These are phyloP conservation scores for Protaetia brevitarsis DNA, from an alignment of 1,140 invertebrate species.

Conservation along the genomic window DNA sequence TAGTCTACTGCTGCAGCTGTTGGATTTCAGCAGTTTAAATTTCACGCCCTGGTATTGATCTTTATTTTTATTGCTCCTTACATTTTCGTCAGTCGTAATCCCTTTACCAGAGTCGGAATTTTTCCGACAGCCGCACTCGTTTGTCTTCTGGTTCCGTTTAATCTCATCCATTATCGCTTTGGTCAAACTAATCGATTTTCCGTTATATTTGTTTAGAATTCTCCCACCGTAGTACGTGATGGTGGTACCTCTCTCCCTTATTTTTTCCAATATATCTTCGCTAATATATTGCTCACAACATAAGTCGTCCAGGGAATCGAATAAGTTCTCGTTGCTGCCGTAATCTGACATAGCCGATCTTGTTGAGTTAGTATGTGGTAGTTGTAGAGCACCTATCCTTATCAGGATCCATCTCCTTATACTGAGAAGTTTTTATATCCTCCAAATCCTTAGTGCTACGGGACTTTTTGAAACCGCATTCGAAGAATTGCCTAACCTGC, in stretches of 20 bases:
- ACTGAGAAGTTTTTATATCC: constrained; percentile 28
- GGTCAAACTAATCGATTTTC: constrained; percentile 57
- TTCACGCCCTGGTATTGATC: constrained; percentile 61
- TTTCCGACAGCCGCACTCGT: constrained; percentile 9
- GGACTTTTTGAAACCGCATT: constrained; percentile 53
- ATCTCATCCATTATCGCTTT: constrained; percentile 68
- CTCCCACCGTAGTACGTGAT: constrained; percentile 84
- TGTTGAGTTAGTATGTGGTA: constrained; percentile 36
- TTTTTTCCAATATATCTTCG: constrained; percentile 79
- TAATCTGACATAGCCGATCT: constrained; percentile 42
- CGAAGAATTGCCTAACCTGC: constrained; percentile 76
- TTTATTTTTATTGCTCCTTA: constrained; percentile 28
- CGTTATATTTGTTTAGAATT: constrained; percentile 66
- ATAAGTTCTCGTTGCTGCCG: constrained; percentile 56
- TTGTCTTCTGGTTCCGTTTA: constrained; percentile 52
- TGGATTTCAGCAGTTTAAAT: constrained; percentile 76
- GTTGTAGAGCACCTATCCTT: constrained; percentile 47
- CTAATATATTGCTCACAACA: constrained; percentile 66
- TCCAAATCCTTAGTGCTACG: constrained; percentile 44
- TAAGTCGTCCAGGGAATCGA: constrained; percentile 55
- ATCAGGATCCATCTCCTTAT: constrained; percentile 40
- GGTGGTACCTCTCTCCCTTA: constrained; percentile 78
- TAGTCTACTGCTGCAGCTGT: constrained; percentile 77
- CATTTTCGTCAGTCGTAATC: not conserved
- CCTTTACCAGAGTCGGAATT: not conserved